These are phyloP conservation scores for Dryadula phaetusa DNA, from an alignment of 2,888 invertebrate genomes.

Conservation along the genomic window DNA sequence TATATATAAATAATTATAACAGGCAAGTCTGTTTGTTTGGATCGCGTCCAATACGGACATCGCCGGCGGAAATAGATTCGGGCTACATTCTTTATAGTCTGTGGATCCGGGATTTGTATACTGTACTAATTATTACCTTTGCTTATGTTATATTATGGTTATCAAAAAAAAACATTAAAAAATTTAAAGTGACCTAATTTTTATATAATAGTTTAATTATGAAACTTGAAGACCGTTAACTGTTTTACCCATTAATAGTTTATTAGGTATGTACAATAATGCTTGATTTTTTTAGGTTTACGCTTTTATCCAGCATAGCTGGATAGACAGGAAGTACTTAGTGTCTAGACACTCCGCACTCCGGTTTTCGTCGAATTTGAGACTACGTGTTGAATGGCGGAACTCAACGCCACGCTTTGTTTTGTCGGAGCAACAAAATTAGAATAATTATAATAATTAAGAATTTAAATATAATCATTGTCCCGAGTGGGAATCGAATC, in stretches of 20 bases:
- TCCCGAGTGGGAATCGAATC: too few relatives aligned
- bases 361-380: too few relatives aligned
- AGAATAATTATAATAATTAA: too few relatives aligned
- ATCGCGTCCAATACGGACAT: constrained; percentile 52
- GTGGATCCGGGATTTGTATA: constrained; percentile 43
- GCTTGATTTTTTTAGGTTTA: too few relatives aligned
- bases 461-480: too few relatives aligned
- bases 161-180: constrained; percentile 2
- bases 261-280: too few relatives aligned
- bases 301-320: too few relatives aligned
- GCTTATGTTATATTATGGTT: not conserved
- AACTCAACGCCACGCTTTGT: too few relatives aligned
- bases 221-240: not conserved
- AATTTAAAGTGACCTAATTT: constrained; percentile 2
- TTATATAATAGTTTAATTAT: not conserved
- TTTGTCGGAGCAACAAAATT: too few relatives aligned
- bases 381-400: too few relatives aligned
- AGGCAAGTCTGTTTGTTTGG: constrained; percentile 44
- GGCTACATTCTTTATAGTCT: constrained; percentile 53
- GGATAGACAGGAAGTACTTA: too few relatives aligned
- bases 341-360: too few relatives aligned
- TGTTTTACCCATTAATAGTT: not conserved
- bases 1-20: constrained; percentile 27
- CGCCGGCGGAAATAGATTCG: constrained; percentile 58
- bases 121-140: constrained; percentile 27